phyloP scores from a whole-genome alignment of 1,140 invertebrate species.

The Drosophila parabipectinata region DNA sequence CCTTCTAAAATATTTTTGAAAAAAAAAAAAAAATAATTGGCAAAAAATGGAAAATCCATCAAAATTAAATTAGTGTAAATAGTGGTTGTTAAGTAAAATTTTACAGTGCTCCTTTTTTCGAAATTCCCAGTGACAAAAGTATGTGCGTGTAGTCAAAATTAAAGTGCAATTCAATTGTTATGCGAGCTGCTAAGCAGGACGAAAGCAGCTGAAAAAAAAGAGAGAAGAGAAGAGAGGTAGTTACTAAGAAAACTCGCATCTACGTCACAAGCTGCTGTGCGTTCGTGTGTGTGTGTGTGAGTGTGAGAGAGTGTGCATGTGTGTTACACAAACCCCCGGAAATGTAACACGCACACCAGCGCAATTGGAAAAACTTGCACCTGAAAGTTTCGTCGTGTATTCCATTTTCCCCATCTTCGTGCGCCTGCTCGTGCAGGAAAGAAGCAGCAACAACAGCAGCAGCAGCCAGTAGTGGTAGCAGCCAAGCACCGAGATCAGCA shows the following conservation, averaged over 20 bases:
- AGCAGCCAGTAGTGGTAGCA: background rate
- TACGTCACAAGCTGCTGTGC: conserved; percentile 67
- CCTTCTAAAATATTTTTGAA: conserved; percentile 11
- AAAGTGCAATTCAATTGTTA: conserved; percentile 13
- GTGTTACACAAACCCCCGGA: conserved; percentile 62
- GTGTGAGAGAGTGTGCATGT: conserved; percentile 29
- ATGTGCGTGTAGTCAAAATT: conserved; percentile 31
- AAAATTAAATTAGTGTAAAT: conserved; percentile 66
- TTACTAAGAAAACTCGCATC: conserved; percentile 43
- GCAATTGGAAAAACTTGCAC: conserved; percentile 75
- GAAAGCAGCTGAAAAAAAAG: background rate
- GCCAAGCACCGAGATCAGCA: too few species aligned
- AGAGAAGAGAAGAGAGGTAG: background rate
- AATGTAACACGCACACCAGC: conserved; percentile 68
- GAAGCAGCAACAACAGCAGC: conserved; percentile 34
- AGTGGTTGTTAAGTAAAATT: conserved; percentile 52
- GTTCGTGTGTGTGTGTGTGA: conserved; percentile 47
- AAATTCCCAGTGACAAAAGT: conserved; percentile 32
- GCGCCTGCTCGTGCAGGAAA: conserved; percentile 51
- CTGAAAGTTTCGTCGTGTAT: conserved; percentile 69
- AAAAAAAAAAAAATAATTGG: conserved; percentile 13
- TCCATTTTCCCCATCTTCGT: conserved; percentile 44
- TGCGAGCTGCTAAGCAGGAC: too few species aligned
- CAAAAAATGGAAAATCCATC: conserved; percentile 30
- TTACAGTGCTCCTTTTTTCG: conserved; percentile 37